Evolutionary conservation across 2,797 vertebrate genomes (phyloP).

Genomic region (Crenuchus spilurus): DNA sequence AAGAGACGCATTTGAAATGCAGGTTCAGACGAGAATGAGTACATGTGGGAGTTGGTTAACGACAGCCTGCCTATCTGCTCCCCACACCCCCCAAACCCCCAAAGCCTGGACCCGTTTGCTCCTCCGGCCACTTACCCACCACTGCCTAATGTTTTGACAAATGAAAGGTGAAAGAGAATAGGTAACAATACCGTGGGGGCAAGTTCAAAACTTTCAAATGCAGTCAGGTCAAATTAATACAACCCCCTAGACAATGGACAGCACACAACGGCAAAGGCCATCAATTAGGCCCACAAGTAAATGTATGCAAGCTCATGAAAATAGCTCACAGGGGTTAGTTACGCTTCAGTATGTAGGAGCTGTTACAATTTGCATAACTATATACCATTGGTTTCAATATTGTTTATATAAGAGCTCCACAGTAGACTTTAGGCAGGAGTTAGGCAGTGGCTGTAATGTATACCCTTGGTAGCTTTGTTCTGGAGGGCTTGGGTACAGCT

Average conservation of each 20-base stretch:
- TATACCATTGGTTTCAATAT: slow-evolving; percentile 35
- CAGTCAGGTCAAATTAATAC: slow-evolving; percentile 36
- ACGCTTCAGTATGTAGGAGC: neutral
- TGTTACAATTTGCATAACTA: slow-evolving; percentile 17
- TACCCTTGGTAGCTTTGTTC: slow-evolving; percentile 34
- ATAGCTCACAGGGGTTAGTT: slow-evolving; percentile 11
- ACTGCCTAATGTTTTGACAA: slow-evolving; percentile 33
- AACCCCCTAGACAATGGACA: slow-evolving; percentile 11
- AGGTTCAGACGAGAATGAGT: slow-evolving; percentile 46
- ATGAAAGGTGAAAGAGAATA: slow-evolving; percentile 41
- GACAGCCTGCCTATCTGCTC: slow-evolving; percentile 10
- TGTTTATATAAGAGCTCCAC: slow-evolving; percentile 36
- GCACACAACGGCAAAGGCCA: slow-evolving; percentile 21
- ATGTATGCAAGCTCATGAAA: slow-evolving; percentile 40
- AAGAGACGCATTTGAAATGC: slow-evolving; percentile 40
- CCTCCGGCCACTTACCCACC: slow-evolving; percentile 26
- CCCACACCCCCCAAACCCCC: neutral
- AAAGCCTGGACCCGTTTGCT: slow-evolving; percentile 12
- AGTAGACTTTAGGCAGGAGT: slow-evolving; percentile 23
- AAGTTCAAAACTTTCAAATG: slow-evolving; percentile 27
- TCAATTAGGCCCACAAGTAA: slow-evolving; percentile 39
- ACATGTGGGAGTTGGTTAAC: slow-evolving; percentile 39
- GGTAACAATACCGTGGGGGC: slow-evolving; percentile 37
- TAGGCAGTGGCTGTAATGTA: slow-evolving; percentile 41
- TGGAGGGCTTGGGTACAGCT: slow-evolving; percentile 43